Evolutionary conservation across 2,888 invertebrate species (phyloP).

Genomic region (Plagiodera versicolora): DNA sequence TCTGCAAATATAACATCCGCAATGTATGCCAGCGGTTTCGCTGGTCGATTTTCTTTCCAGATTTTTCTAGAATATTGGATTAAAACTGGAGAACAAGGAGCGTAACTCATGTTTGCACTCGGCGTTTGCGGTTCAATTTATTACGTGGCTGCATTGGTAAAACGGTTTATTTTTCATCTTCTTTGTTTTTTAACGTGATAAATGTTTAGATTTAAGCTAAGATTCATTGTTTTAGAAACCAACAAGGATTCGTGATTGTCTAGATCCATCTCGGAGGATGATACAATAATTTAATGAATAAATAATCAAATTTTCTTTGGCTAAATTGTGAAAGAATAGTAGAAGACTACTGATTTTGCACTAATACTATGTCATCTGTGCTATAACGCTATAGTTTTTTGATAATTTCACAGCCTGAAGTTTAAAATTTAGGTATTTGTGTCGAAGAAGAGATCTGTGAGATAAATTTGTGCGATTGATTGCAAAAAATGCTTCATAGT

Average conservation of each 20-base stretch:
- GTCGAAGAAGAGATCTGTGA: no score
- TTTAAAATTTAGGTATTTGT: no score
- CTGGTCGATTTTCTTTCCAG: constrained; percentile 24
- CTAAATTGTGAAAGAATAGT: no score
- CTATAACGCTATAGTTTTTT: no score
- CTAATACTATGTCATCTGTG: no score
- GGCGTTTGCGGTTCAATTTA: constrained; percentile 27
- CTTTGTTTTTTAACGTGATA: not conserved
- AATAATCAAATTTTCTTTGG: no score
- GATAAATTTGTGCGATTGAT: no score
- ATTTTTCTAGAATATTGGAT: constrained; percentile 30
- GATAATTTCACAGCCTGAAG: no score
- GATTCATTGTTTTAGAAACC: not conserved
- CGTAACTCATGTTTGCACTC: constrained; percentile 22
- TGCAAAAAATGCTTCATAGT: no score
- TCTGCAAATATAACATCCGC: not conserved
- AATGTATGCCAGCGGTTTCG: constrained; percentile 12
- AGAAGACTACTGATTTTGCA: no score
- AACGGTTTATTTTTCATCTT: constrained; percentile 13
- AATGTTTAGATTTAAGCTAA: not conserved
- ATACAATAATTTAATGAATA: no score
- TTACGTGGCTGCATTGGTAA: constrained; percentile 20
- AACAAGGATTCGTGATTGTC: not conserved
- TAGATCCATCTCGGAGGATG: no score
- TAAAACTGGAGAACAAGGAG: constrained; percentile 25